Conservation (phyloP, 2,888 invertebrate genomes). For the Coecobrya sp. region DNA sequence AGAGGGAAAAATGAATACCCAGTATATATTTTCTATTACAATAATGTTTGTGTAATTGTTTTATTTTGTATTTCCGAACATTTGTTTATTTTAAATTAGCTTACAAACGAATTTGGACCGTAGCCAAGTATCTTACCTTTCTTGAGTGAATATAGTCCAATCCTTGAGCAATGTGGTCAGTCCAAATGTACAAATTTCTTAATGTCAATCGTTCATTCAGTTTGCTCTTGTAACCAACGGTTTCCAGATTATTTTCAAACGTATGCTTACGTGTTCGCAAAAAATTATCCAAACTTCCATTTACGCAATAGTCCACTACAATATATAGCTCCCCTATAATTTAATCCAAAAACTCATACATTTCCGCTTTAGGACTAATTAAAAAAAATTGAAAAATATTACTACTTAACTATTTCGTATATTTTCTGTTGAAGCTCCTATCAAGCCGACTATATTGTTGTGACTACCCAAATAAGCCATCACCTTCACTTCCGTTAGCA, state of each 20-base stretch:
- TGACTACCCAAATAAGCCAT: conserved; percentile 82
- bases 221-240: neutral
- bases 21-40: too few species aligned
- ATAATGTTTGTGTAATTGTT: neutral
- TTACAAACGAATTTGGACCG: too few species aligned
- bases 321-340: conserved; percentile 76
- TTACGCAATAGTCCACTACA: conserved; percentile 77
- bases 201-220: neutral
- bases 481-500: conserved; percentile 82
- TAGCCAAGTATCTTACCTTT: too few species aligned
- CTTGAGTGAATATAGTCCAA: conserved; percentile 72
- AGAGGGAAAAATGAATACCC: too few species aligned
- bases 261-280: conserved; percentile 28
- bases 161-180: conserved; percentile 77
- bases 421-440: conserved; percentile 80
- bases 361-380: too few species aligned
- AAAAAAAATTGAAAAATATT: too few species aligned
- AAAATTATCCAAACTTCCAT: conserved; percentile 79
- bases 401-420: conserved; percentile 72
- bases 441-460: conserved; percentile 76
- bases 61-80: neutral
- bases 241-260: conserved; percentile 26
- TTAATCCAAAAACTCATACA: too few species aligned
- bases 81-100: neutral
- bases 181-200: conserved; percentile 45